A percentile compares a stretch with the other conserved stretches of the same genome.
Evolutionary conservation across 2,888 invertebrate genomes (phyloP).

Genomic region (Leistus spinibarbis): DNA sequence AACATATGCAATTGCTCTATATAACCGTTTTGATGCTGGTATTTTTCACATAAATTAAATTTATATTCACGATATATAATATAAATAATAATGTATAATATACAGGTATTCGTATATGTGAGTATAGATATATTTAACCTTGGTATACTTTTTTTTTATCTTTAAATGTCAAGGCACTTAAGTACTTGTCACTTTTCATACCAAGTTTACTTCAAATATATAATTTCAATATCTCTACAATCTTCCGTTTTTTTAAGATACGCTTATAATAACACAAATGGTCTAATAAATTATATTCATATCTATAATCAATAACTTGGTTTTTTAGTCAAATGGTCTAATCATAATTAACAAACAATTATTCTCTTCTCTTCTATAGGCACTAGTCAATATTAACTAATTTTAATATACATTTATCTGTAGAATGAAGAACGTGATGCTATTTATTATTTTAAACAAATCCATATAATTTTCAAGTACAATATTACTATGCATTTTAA

Average conservation of each 20-base stretch:
- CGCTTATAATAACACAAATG: too few species aligned
- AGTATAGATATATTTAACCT: conserved; percentile 17
- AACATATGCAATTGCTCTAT: background rate
- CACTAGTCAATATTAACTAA: too few species aligned
- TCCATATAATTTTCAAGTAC: background rate
- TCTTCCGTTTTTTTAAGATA: too few species aligned
- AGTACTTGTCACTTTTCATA: background rate
- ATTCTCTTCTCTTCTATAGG: too few species aligned
- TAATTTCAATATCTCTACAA: background rate
- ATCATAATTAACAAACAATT: too few species aligned
- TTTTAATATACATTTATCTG: too few species aligned
- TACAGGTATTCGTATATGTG: background rate
- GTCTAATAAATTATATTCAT: too few species aligned
- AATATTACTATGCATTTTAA: background rate
- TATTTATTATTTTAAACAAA: too few species aligned
- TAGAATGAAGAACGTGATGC: too few species aligned
- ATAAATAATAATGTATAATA: background rate
- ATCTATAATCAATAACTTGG: too few species aligned
- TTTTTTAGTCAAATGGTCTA: too few species aligned
- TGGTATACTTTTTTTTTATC: conserved; percentile 36
- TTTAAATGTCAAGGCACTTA: conserved; percentile 31
- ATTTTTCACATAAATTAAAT: background rate
- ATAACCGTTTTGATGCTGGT: background rate
- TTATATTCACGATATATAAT: background rate
- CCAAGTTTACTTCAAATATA: background rate